Evolutionary conservation across 2,888 invertebrate genomes (phyloP), one percentile per base, ranked within the genome.

Genomic region (Tineola bisselliella): DNA sequence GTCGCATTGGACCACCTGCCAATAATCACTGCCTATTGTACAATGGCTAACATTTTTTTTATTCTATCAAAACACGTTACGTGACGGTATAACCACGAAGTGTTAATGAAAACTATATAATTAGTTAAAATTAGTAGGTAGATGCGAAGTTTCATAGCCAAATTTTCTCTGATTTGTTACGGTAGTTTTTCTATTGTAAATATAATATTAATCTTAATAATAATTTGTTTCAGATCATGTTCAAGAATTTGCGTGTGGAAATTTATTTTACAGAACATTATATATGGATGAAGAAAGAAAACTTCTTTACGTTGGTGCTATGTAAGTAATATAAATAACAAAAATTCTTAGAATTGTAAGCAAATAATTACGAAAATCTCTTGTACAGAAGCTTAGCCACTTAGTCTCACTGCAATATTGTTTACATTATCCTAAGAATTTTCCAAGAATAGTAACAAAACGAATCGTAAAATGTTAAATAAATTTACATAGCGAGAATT

Each of bases 241-340:
- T 71, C 79, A 88, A 68, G 89, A 89, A 67, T 90, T 90, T 75
- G 83, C 88, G 33, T 90, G 90, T 69, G 90, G 90, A 56, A 88
- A 84, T 66, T 82, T 89, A 63, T 90, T 89, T 75, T 90, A 90
- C 76, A 87, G 90, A 66, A 89, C 90, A 30, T 78, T 90, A 65
- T 88, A 88, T 73, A 76, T 90, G 74, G 90, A 90, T 69, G 84
- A 88, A 71, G 86, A 88, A 66, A 81, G 87, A 71, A 88, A 89
- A 69, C 84, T 87, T 64, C 87, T 90, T 70, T 90, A 89, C 71
- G 90, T 90, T 68, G 90, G 90, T 77, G 90, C 90, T 77, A 90
- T 90, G 90, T 90, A 78, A 89, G 89, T 89, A 15, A 19, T 57
- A 13, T 19, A 57, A 25, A 25, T 25, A 25, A 6, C 4, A 4